Base-by-base conservation (phyloP, 2,797 vertebrate genomes). In the Hyperoplus lanceolatus region DNA sequence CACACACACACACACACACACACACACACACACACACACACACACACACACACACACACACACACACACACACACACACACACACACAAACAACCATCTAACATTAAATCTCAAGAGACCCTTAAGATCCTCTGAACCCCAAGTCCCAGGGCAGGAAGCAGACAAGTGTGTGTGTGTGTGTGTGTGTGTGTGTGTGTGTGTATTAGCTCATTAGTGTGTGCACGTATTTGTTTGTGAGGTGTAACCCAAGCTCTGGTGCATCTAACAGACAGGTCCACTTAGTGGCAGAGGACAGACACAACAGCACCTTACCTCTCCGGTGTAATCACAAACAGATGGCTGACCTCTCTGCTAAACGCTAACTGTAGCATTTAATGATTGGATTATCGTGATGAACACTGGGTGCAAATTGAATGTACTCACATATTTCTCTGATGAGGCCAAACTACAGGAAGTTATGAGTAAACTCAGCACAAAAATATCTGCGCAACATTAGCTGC, bases 81-180 rank as follows among this genome's bases (percentile, higher is more conserved):
- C 65, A 18, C 66, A 57, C 50, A 42, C 54, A 29, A 2, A 29
- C 29, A 29, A 29, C 59, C 56, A 21, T 7, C 21, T n/a, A 61
- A 76, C 55, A 53, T 57, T 9, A 81, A 86, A 77, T 84, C 91
- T 84, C 81, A 48, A 73, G 89, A 79, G 90, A 87, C 75, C 58
- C 14, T 67, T 58, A 57, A 86, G 51, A 89, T 90, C 77, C 75
- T 78, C 80, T 76, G 77, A 90, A 90, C 84, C 88, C 85, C 67
- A 68, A 78, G 16, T 85, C 87, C 78, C 68, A 49, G 11, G 59
- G 74, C 85, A 93, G 93, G 93, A 94, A 94, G 90, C 80, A 81
- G 79, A 86, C 83, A 89, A 90, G 29, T 29, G 73, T 49, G 84
- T 75, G 60, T 78, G 75, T 89, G 73, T 87, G 75, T 84, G 64